Percentiles rank a stretch among this genome's conserved stretches.
These are phyloP conservation scores for Patella depressa DNA, from an alignment of 2,888 invertebrate genomes.

Conservation along the genomic window DNA sequence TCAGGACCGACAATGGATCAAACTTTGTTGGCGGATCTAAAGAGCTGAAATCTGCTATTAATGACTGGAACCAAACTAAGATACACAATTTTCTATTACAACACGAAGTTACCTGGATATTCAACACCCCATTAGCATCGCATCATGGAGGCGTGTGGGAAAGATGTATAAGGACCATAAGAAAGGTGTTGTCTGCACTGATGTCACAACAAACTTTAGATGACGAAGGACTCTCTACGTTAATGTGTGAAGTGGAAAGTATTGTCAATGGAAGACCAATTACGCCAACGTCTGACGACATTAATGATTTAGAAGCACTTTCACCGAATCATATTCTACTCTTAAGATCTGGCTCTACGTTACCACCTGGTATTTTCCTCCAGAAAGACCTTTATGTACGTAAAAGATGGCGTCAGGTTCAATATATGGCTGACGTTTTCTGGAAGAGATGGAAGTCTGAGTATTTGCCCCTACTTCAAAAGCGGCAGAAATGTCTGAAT, in stretches of 20 bases:
- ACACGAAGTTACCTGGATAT: slow-evolving; percentile 25
- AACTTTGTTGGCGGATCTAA: slow-evolving; percentile 27
- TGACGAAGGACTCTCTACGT: slow-evolving; percentile 5
- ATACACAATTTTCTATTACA: slow-evolving; percentile 18
- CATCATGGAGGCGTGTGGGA: slow-evolving; percentile 38
- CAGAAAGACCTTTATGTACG: slow-evolving; percentile 28
- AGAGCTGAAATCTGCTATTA: slow-evolving; percentile 12
- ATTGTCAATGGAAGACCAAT: slow-evolving; percentile 32
- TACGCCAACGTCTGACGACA: slow-evolving; percentile 20
- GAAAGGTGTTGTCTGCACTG: slow-evolving; percentile 6
- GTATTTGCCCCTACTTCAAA: neutral
- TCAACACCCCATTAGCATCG: slow-evolving; percentile 39
- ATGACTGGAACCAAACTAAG: slow-evolving; percentile 3
- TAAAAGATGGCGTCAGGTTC: slow-evolving; percentile 29
- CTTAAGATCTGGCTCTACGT: neutral
- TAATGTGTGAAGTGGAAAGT: slow-evolving; percentile 15
- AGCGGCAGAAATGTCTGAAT: slow-evolving; percentile 15
- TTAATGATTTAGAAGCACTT: slow-evolving; percentile 24
- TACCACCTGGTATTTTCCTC: slow-evolving; percentile 31
- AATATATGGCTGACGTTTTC: slow-evolving; percentile 15
- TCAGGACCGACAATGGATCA: slow-evolving; percentile 28
- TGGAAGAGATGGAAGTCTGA: slow-evolving; percentile 10
- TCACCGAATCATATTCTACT: slow-evolving; percentile 34
- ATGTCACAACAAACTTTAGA: neutral
- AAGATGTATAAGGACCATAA: slow-evolving; percentile 14